phyloP scores from a whole-genome alignment of 2,797 vertebrate species.

The Pteropus rufus region DNA sequence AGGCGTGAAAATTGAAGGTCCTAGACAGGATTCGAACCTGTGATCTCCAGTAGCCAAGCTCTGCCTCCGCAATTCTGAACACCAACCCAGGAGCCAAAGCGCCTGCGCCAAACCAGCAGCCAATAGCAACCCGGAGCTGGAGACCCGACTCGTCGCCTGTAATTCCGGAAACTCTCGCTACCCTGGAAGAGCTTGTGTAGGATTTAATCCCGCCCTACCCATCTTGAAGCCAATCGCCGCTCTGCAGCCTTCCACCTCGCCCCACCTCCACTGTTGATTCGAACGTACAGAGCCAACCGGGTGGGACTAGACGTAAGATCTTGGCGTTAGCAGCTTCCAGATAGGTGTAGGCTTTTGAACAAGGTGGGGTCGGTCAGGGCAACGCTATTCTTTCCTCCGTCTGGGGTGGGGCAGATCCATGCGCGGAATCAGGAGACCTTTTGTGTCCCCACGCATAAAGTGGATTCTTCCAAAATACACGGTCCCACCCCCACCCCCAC shows the following conservation, averaged over 20 bases:
- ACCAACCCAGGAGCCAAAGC: background rate
- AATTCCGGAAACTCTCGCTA: background rate
- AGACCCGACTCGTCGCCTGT: background rate
- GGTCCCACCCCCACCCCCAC: background rate
- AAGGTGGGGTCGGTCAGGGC: background rate
- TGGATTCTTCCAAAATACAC: slow-evolving; percentile 39
- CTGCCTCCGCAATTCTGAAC: background rate
- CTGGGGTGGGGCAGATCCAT: background rate
- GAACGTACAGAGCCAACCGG: background rate
- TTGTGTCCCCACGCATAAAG: background rate
- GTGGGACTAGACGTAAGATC: background rate
- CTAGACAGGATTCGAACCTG: slow-evolving; percentile 50
- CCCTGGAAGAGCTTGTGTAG: background rate
- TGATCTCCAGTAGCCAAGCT: background rate
- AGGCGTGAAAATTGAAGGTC: slow-evolving; percentile 36
- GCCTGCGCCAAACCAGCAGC: slow-evolving; percentile 8
- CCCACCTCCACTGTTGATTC: background rate
- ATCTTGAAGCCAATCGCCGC: background rate
- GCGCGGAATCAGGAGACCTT: background rate
- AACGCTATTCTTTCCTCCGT: background rate
- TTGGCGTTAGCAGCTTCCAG: background rate
- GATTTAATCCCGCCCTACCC: background rate
- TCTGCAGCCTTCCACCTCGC: background rate
- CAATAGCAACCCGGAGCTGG: background rate
- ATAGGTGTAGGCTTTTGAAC: background rate